Evolutionary conservation across 2,797 vertebrate genomes (phyloP).

Genomic region (Ceryle rudis): DNA sequence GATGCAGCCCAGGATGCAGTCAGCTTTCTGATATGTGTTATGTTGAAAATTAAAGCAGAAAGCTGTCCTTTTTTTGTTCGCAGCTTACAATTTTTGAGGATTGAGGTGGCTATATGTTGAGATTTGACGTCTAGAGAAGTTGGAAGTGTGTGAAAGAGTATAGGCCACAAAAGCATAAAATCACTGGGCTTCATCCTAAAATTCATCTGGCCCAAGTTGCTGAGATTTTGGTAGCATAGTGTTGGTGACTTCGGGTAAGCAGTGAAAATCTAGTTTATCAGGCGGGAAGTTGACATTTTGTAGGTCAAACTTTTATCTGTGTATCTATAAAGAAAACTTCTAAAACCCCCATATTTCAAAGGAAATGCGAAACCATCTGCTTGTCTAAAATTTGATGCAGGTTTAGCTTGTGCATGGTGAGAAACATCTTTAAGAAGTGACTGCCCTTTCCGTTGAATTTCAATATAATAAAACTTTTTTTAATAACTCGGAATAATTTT

Average conservation of each 20-base stretch:
- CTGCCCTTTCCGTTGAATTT: background rate
- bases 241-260: background rate
- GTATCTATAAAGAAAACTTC: background rate
- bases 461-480: background rate
- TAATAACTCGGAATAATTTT: background rate
- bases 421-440: background rate
- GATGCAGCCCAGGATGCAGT: too few relatives aligned
- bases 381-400: background rate
- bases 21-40: background rate
- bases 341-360: background rate
- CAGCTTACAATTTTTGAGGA: background rate
- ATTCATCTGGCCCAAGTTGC: background rate
- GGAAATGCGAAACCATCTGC: background rate
- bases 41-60: background rate
- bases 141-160: background rate
- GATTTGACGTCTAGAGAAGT: background rate
- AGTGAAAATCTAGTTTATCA: background rate
- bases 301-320: background rate
- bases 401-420: background rate
- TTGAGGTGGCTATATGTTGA: background rate
- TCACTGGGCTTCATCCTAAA: background rate
- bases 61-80: background rate
- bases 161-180: background rate
- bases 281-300: background rate
- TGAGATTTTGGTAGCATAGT: background rate